Conservation (phyloP, 2,888 invertebrate species). For the Spilosoma lubricipeda region DNA sequence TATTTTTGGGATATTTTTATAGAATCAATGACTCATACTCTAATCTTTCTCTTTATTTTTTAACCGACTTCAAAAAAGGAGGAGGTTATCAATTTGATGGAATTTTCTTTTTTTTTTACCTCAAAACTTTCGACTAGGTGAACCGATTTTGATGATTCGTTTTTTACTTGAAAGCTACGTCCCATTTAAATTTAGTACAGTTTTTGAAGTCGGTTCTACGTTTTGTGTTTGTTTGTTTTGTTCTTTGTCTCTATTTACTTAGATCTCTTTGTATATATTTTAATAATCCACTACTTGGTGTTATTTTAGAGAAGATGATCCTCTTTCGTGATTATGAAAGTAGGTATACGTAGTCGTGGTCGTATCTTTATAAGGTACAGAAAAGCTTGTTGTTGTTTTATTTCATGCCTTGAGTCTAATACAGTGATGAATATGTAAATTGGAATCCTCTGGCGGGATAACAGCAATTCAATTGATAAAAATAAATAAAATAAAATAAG, state of each 20-base stretch:
- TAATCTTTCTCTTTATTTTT: not conserved
- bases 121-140: too few relatives aligned
- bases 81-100: too few relatives aligned
- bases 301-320: conserved; percentile 2
- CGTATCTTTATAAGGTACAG: conserved; percentile 34
- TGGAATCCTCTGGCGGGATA: conserved; percentile 48
- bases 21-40: too few relatives aligned
- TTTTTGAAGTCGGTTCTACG: too few relatives aligned
- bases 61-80: too few relatives aligned
- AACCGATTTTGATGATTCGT: too few relatives aligned
- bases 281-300: not conserved
- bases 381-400: conserved; percentile 49
- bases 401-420: conserved; percentile 51
- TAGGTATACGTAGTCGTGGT: too few relatives aligned
- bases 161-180: too few relatives aligned
- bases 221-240: too few relatives aligned
- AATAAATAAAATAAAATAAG: too few relatives aligned
- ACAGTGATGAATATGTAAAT: conserved; percentile 62
- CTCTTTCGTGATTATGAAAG: conserved; percentile 37
- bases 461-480: conserved; percentile 41
- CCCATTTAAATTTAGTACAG: too few relatives aligned
- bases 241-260: not conserved
- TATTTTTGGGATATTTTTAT: not conserved
- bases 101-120: too few relatives aligned
- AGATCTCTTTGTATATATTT: not conserved